Base-by-base conservation (phyloP, 1,140 invertebrate genomes). In the Portunus trituberculatus region DNA sequence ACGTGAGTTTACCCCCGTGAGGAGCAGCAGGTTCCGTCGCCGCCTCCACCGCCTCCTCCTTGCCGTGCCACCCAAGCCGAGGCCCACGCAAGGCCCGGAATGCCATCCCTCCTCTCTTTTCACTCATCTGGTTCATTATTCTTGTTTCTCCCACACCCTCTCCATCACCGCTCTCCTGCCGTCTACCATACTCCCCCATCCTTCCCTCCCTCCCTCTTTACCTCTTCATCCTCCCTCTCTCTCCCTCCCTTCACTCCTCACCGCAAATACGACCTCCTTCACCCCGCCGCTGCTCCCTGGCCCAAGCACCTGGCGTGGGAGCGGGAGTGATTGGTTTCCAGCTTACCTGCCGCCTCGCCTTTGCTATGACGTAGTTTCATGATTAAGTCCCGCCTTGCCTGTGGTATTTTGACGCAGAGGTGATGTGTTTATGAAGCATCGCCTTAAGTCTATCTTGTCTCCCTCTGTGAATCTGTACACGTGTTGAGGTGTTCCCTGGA, bases 261-360 rank as follows among this genome's bases (percentile, higher is more conserved):
- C 31, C 59, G 12, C 52, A 67, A 48, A 92, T 20, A 48, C 90
- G 29, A 76, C 52, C 59, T 31, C 91, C 59, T 52, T 76, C 91
- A 29, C 91, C 29, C 59, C 52, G 20, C 25, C 8, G n/a, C 28
- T 29, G 31, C 10, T 31, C 46, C 59, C 48, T 67, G 52, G 25
- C 91, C n/a, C 12, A 32, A 67, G 59, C 59, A 92, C 91, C 91
- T 92, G 91, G 91, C 91, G 91, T 92, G 91, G 91, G 91, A 92
- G 45, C 52, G 52, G 14, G n/a, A n/a, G 25, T 76, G 91, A 92
- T 92, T 67, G 67, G 25, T 92, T 92, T 59, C 31, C 28, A 32
- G 91, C 59, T 82, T 92, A 92, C 91, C 91, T 92, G 91, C 67
- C 91, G 59, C 59, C 12, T 28, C 67, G 29, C 20, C 59, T 52